phyloP scores from a whole-genome alignment of 2,113 vertebrate genomes.

The Oncorhynchus clarkii region DNA sequence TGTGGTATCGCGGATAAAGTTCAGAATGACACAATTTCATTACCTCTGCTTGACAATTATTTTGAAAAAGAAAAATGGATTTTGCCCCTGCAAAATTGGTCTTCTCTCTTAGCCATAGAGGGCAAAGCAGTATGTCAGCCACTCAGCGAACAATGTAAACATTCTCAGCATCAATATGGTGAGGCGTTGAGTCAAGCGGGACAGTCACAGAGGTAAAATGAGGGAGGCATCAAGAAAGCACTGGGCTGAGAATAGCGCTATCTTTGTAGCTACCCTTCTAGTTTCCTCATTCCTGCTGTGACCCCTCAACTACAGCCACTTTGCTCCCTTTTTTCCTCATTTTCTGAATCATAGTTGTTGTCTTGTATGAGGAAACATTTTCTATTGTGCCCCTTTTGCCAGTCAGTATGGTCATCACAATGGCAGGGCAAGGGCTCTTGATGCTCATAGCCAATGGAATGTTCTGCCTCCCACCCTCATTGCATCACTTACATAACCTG shows the following conservation, averaged over 20 bases:
- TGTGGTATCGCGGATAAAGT: too few species aligned
- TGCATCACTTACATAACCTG: constrained; percentile 50
- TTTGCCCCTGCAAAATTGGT: too few species aligned
- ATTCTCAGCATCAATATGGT: too few species aligned
- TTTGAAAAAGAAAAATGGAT: too few species aligned
- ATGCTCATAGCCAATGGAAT: constrained; percentile 25
- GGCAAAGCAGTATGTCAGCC: too few species aligned
- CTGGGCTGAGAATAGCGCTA: background rate
- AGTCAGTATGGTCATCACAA: background rate
- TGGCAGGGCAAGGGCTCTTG: background rate
- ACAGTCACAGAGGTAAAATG: background rate
- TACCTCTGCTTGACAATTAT: too few species aligned
- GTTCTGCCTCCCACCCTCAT: constrained; percentile 34
- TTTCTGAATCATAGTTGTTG: background rate
- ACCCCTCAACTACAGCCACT: background rate
- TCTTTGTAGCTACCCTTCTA: background rate
- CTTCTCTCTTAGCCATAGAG: too few species aligned
- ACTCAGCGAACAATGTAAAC: too few species aligned
- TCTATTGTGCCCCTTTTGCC: background rate
- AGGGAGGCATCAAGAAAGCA: background rate
- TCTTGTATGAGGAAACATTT: background rate
- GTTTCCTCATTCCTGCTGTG: background rate
- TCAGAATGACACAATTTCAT: too few species aligned
- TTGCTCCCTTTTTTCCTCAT: too few species aligned
- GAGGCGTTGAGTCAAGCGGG: background rate